Conservation (phyloP, 2,888 invertebrate species). For the Lamproptera curius region DNA sequence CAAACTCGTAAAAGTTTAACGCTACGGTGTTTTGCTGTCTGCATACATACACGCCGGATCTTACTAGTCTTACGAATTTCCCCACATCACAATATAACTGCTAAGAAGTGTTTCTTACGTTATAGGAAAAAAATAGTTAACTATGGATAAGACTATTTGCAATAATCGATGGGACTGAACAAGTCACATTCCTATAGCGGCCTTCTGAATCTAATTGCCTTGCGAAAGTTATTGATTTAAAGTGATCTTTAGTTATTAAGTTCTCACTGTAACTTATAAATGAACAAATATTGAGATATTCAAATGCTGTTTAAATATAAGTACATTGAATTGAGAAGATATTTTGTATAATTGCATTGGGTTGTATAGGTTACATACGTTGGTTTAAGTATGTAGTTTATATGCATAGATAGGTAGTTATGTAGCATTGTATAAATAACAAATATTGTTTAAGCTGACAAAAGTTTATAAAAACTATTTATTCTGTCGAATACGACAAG, state of each 20-base stretch:
- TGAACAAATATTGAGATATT: slow-evolving; percentile 67
- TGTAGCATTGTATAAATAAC: slow-evolving; percentile 60
- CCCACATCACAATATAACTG: too few species aligned
- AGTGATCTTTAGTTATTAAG: slow-evolving; percentile 34
- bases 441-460: slow-evolving; percentile 45
- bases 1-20: too few species aligned
- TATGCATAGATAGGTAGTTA: slow-evolving; percentile 41
- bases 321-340: slow-evolving; percentile 65
- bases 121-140: too few species aligned
- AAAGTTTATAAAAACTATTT: slow-evolving; percentile 60
- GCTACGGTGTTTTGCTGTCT: too few species aligned
- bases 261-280: slow-evolving; percentile 43
- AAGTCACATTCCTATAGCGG: slow-evolving; percentile 47
- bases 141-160: too few species aligned
- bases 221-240: not conserved
- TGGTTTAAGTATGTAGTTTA: slow-evolving; percentile 47
- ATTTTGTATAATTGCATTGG: slow-evolving; percentile 75
- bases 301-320: slow-evolving; percentile 58
- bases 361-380: slow-evolving; percentile 65
- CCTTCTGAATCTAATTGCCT: slow-evolving; percentile 25
- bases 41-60: too few species aligned
- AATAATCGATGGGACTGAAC: slow-evolving; percentile 7
- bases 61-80: too few species aligned
- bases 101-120: too few species aligned
- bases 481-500: slow-evolving; percentile 60